Conservation (phyloP, 2,797 vertebrate species). For the Numenius phaeopus region DNA sequence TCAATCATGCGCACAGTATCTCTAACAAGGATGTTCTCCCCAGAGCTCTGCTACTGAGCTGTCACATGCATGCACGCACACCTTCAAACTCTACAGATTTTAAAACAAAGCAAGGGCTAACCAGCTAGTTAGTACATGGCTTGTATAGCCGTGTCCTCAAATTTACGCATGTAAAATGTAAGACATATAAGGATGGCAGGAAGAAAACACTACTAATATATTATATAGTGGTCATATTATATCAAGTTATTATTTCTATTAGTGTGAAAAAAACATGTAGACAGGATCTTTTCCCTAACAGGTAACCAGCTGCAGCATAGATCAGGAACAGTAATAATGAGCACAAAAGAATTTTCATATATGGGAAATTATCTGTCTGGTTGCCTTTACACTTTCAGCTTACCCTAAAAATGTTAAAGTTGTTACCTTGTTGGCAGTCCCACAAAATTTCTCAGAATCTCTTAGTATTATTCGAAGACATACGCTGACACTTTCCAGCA, state of each 20-base stretch:
- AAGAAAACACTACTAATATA: neutral
- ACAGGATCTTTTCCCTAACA: neutral
- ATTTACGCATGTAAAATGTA: neutral
- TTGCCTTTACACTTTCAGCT: neutral
- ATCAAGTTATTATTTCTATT: neutral
- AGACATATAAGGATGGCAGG: neutral
- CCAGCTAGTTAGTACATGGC: neutral
- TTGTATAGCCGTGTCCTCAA: neutral
- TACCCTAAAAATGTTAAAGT: neutral
- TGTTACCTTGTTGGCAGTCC: neutral
- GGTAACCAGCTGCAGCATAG: neutral
- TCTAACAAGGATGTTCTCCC: neutral
- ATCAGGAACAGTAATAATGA: neutral
- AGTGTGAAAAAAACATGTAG: neutral
- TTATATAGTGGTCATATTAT: neutral
- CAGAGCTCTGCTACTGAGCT: neutral
- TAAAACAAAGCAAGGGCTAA: neutral
- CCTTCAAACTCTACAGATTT: neutral
- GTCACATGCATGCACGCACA: neutral
- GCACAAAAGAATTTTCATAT: neutral
- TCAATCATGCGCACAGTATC: neutral
- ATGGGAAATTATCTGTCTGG: neutral
- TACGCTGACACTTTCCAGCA: neutral
- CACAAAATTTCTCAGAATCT: neutral
- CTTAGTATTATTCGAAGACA: neutral